phyloP scores from a whole-genome alignment of 2,113 vertebrate species.

The Bufo bufo region DNA sequence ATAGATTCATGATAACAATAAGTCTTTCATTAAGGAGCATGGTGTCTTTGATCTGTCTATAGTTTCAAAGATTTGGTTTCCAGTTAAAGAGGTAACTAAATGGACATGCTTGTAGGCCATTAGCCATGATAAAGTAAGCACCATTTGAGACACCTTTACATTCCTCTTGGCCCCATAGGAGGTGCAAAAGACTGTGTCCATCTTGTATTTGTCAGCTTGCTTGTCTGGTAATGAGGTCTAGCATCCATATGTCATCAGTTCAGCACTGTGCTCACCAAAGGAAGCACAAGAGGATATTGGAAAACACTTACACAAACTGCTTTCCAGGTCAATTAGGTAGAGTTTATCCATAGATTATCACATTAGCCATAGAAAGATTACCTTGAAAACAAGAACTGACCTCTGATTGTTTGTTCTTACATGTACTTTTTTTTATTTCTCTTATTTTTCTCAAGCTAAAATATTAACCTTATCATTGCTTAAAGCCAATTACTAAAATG shows the following conservation, averaged over 20 bases:
- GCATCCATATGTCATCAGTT: slow-evolving; percentile 67
- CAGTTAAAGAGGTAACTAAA: slow-evolving; percentile 30
- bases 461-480: not conserved
- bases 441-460: not conserved
- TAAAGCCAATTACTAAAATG: no score
- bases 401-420: slow-evolving; percentile 2
- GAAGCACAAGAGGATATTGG: slow-evolving; percentile 49
- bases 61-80: slow-evolving; percentile 7
- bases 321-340: slow-evolving; percentile 56
- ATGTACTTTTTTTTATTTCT: not conserved
- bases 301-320: slow-evolving; percentile 53
- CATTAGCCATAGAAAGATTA: slow-evolving; percentile 51
- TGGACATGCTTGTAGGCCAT: not conserved
- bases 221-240: slow-evolving; percentile 73
- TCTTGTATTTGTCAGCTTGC: slow-evolving; percentile 66
- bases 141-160: slow-evolving; percentile 25
- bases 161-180: slow-evolving; percentile 38
- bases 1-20: slow-evolving; percentile 28
- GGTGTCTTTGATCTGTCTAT: slow-evolving; percentile 27
- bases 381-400: slow-evolving; percentile 19
- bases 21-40: slow-evolving; percentile 19
- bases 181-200: slow-evolving; percentile 19
- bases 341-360: slow-evolving; percentile 55
- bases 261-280: slow-evolving; percentile 31
- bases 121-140: slow-evolving; percentile 26